Conservation (phyloP, 30 jellyfish, hydroid and myxozoan genomes). For the Cassiopea andromeda region DNA sequence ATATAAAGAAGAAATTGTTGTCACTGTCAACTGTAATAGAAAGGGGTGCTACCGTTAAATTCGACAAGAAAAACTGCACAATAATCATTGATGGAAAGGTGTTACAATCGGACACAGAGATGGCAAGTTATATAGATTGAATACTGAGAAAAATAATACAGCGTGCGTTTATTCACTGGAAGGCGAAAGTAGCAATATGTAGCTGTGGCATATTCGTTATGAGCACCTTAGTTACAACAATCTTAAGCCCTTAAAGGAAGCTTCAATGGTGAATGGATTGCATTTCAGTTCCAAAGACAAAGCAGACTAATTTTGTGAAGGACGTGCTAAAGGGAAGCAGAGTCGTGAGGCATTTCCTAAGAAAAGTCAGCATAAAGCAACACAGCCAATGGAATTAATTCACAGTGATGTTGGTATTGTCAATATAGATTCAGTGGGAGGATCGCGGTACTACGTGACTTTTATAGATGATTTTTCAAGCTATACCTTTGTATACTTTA, state of each 20-base stretch:
- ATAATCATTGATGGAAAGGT: background rate
- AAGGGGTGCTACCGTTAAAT: conserved; percentile 16
- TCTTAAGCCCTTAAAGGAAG: background rate
- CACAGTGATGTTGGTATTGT: conserved; percentile 56
- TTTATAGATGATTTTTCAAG: background rate
- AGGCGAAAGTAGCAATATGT: background rate
- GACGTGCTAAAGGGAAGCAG: conserved; percentile 6
- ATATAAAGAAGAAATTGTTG: conserved; percentile 7
- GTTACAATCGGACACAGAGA: background rate
- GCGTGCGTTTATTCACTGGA: background rate
- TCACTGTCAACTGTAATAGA: conserved; percentile 44
- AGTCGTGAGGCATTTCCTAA: background rate
- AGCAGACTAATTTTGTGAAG: conserved; percentile 18
- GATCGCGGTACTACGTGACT: conserved; percentile 27
- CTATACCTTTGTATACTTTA: background rate
- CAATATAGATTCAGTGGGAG: conserved; percentile 41
- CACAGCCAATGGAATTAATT: conserved; percentile 23
- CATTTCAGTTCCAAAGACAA: conserved; percentile 7
- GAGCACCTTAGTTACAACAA: background rate
- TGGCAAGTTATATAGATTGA: background rate
- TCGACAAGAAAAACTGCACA: background rate
- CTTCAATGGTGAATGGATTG: conserved; percentile 47
- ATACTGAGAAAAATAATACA: conserved; percentile 1
- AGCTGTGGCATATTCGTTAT: background rate
- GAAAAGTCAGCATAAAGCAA: conserved; percentile 12